Conservation (phyloP, 1,140 invertebrate genomes). For the Oryzaephilus surinamensis region DNA sequence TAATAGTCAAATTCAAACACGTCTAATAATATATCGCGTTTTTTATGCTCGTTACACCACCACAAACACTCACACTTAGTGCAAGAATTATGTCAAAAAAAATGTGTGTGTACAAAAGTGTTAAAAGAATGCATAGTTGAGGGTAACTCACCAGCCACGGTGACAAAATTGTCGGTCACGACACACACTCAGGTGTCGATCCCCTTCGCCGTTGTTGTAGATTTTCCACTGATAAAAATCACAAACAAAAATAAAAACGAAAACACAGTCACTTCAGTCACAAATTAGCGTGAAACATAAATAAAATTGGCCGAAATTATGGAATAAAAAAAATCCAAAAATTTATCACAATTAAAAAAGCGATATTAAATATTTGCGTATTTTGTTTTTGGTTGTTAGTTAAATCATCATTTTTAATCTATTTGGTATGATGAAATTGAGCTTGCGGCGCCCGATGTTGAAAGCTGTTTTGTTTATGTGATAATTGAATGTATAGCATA, state of each 20-base stretch:
- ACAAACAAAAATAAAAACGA: slow-evolving; percentile 5
- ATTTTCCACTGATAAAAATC: slow-evolving; percentile 5
- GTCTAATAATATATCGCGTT: too few species aligned
- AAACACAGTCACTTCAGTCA: slow-evolving; percentile 11
- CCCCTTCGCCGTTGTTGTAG: slow-evolving; percentile 3
- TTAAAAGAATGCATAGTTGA: too few species aligned
- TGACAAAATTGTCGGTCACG: slow-evolving; percentile 12
- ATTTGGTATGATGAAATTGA: too few species aligned
- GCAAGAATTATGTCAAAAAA: too few species aligned
- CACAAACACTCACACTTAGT: too few species aligned
- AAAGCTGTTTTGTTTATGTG: slow-evolving; percentile 11
- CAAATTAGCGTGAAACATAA: slow-evolving; percentile 1
- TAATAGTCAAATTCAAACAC: too few species aligned
- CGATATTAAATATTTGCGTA: not conserved
- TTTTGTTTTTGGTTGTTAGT: too few species aligned
- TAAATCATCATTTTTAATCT: too few species aligned
- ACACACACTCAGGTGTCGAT: slow-evolving; percentile 5
- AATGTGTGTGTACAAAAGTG: too few species aligned
- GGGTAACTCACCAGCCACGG: slow-evolving; percentile 21
- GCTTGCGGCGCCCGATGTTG: not conserved
- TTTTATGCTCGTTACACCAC: too few species aligned
- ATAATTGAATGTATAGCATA: not conserved
- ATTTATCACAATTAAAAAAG: not conserved
- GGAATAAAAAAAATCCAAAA: not conserved
- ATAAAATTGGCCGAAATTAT: slow-evolving; percentile 1